These are phyloP conservation scores for Dreissena polymorpha DNA, from an alignment of 1,140 invertebrate genomes.

Conservation along the genomic window DNA sequence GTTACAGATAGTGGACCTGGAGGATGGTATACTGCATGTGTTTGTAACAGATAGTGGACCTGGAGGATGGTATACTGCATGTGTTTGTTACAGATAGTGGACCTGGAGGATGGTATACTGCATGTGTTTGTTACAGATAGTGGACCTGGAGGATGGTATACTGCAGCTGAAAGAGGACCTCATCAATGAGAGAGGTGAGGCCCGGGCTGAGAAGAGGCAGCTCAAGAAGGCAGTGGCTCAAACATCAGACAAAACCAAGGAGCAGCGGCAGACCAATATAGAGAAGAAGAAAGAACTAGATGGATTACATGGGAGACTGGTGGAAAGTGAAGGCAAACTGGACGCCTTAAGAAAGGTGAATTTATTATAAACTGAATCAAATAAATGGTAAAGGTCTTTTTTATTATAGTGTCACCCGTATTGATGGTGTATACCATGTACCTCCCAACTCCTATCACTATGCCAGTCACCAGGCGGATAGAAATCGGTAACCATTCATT, in stretches of 20 bases:
- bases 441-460: too few relatives aligned
- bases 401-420: too few relatives aligned
- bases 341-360: conserved; percentile 71
- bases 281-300: conserved; percentile 77
- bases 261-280: conserved; percentile 72
- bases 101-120: too few relatives aligned
- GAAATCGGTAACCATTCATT: too few relatives aligned
- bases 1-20: too few relatives aligned
- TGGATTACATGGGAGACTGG: conserved; percentile 64
- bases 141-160: conserved; percentile 77
- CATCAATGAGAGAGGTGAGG: conserved; percentile 77
- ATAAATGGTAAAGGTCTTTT: too few relatives aligned
- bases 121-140: conserved; percentile 66
- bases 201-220: conserved; percentile 74
- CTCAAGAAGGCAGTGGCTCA: conserved; percentile 73
- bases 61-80: too few relatives aligned
- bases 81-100: too few relatives aligned
- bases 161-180: conserved; percentile 78
- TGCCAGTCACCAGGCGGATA: too few relatives aligned
- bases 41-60: too few relatives aligned
- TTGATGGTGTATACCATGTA: too few relatives aligned
- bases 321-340: conserved; percentile 72
- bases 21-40: too few relatives aligned
- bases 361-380: neutral
- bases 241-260: conserved; percentile 73